A percentile compares a stretch with the other conserved stretches of the same genome.
phyloP scores from a whole-genome alignment of 2,888 invertebrate species.

The Anthophora plumipes region DNA sequence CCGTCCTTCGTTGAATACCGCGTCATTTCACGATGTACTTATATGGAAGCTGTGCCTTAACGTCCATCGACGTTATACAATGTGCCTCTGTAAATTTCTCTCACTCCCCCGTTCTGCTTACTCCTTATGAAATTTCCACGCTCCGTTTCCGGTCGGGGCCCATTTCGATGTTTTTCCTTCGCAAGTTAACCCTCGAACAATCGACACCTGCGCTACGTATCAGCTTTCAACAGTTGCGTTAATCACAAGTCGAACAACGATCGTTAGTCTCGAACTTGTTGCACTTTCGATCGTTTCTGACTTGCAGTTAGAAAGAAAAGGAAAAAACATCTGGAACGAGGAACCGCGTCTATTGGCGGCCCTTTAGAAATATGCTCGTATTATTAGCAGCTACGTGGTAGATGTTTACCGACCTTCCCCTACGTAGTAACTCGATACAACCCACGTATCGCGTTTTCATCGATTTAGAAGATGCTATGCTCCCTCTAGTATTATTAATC shows the following conservation, averaged over 20 bases:
- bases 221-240: too few relatives aligned
- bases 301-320: background rate
- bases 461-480: constrained; percentile 34
- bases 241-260: too few relatives aligned
- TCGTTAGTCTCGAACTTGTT: too few relatives aligned
- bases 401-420: constrained; percentile 49
- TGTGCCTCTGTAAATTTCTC: too few relatives aligned
- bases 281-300: background rate
- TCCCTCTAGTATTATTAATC: constrained; percentile 50
- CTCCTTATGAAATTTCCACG: too few relatives aligned
- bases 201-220: too few relatives aligned
- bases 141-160: too few relatives aligned
- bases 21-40: too few relatives aligned
- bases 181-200: too few relatives aligned
- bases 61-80: too few relatives aligned
- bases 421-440: constrained; percentile 28
- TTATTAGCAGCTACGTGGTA: constrained; percentile 31
- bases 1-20: background rate
- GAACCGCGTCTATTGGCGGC: background rate
- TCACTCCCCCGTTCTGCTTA: too few relatives aligned
- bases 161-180: background rate
- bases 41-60: background rate
- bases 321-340: too few relatives aligned
- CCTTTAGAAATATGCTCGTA: constrained; percentile 35
- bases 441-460: constrained; percentile 26